Percentiles rank a stretch among this genome's conserved stretches.
Evolutionary conservation across 2,113 vertebrate genomes (phyloP).

Genomic region (Andinoacara biseriatus): DNA sequence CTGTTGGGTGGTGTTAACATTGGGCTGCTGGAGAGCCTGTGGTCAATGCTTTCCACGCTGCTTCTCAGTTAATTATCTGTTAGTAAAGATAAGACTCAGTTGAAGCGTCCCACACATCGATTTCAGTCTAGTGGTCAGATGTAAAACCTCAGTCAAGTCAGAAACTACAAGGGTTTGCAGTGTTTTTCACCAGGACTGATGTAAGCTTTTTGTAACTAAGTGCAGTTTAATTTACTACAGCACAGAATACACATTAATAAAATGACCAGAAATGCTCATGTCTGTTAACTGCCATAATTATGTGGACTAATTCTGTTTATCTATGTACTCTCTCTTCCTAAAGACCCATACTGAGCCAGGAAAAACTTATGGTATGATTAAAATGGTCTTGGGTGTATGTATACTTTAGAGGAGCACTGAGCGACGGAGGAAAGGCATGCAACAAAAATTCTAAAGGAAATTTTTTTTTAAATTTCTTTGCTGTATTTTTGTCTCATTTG

Average conservation of each 20-base stretch:
- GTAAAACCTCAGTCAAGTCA: neutral
- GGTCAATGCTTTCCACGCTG: slow-evolving; percentile 10
- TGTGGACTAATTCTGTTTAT: neutral
- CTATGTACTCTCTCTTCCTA: too few species aligned
- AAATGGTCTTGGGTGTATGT: neutral
- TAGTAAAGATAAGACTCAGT: slow-evolving; percentile 16
- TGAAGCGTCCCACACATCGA: neutral
- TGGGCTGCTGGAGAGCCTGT: neutral
- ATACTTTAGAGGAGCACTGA: neutral
- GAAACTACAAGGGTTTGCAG: neutral
- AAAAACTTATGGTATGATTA: neutral
- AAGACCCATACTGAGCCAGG: neutral
- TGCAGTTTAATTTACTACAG: neutral
- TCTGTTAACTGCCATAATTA: neutral
- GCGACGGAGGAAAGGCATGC: neutral
- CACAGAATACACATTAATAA: neutral
- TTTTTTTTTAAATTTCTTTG: too few species aligned
- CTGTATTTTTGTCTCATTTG: neutral
- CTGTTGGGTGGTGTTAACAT: slow-evolving; percentile 30
- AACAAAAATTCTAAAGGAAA: too few species aligned
- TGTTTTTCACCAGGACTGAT: neutral
- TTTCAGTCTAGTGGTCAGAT: neutral
- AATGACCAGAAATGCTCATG: neutral
- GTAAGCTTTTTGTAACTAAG: neutral
- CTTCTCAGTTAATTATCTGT: slow-evolving; percentile 33